phyloP scores from a whole-genome alignment of 2,888 invertebrate genomes.

The Flexamia atlantica region DNA sequence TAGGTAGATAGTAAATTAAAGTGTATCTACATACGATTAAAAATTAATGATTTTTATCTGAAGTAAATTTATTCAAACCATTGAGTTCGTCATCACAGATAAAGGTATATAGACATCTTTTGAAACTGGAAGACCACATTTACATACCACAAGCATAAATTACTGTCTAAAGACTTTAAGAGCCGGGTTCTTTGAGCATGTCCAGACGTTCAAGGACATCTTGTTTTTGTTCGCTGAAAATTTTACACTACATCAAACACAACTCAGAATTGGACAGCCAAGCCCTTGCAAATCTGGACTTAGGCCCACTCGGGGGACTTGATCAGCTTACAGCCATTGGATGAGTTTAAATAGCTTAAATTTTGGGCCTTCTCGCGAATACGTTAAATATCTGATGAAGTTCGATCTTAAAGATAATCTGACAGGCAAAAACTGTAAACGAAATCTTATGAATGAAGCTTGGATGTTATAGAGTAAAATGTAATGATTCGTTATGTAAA shows the following conservation, averaged over 20 bases:
- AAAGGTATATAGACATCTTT: neutral
- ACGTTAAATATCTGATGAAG: too few relatives aligned
- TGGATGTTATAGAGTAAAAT: too few relatives aligned
- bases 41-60: too few relatives aligned
- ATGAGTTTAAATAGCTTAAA: too few relatives aligned
- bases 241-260: slow-evolving; percentile 7
- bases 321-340: neutral
- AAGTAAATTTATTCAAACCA: neutral
- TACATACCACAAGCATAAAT: neutral
- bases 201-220: neutral
- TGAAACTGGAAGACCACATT: neutral
- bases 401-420: too few relatives aligned
- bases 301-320: neutral
- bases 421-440: too few relatives aligned
- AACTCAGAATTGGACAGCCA: neutral
- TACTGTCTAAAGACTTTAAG: neutral
- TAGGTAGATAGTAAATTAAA: too few relatives aligned
- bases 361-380: too few relatives aligned
- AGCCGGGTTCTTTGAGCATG: slow-evolving; percentile 1
- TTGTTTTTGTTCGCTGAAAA: neutral
- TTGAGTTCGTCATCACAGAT: neutral
- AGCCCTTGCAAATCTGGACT: neutral
- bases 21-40: too few relatives aligned
- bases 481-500: too few relatives aligned
- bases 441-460: too few relatives aligned